Evolutionary conservation across 1,140 invertebrate species (phyloP).

Genomic region (Pseudomyrmex dendroicus): DNA sequence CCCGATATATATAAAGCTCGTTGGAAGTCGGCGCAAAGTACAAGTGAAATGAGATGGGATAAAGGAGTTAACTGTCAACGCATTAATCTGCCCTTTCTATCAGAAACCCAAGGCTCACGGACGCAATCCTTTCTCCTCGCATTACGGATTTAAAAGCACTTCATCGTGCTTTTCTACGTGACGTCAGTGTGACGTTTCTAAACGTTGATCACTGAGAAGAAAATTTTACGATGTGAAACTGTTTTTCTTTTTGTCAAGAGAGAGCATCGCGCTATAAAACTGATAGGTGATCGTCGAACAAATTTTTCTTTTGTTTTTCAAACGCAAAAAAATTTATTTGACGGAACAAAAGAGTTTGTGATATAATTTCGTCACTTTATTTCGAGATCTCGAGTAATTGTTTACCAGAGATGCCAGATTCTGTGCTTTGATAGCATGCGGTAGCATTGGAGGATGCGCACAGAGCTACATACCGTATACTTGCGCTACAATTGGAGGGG

Average conservation of each 20-base stretch:
- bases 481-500: no score
- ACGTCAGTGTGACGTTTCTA: slow-evolving; percentile 11
- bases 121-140: slow-evolving; percentile 61
- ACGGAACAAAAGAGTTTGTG: no score
- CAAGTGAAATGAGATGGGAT: slow-evolving; percentile 39
- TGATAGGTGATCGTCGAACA: no score
- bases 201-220: neutral
- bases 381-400: no score
- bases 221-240: neutral
- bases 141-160: slow-evolving; percentile 33
- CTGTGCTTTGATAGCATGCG: no score
- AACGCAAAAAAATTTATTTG: no score
- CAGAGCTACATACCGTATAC: no score
- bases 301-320: no score
- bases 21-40: slow-evolving; percentile 2
- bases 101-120: slow-evolving; percentile 58
- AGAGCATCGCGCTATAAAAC: no score
- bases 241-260: neutral
- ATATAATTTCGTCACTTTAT: no score
- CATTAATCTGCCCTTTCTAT: slow-evolving; percentile 67
- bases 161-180: slow-evolving; percentile 46
- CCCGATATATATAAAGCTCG: slow-evolving; percentile 4
- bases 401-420: no score
- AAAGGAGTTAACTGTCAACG: slow-evolving; percentile 33
- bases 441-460: no score